phyloP scores from a whole-genome alignment of 2,888 invertebrate genomes.

The Diplolepis rosae region DNA sequence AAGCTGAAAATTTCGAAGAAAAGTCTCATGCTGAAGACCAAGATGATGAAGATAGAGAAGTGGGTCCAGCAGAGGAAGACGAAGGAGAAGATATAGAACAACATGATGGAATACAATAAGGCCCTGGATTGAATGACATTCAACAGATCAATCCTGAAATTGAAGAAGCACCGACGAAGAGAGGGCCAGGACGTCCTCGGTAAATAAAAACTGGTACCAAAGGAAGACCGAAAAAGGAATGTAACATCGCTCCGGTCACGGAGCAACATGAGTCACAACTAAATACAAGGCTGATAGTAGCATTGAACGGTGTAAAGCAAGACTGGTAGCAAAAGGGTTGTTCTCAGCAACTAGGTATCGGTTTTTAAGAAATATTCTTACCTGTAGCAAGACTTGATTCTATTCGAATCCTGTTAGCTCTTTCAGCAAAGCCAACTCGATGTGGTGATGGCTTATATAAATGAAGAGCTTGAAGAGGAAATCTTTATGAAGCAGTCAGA shows the following conservation, averaged over 20 bases:
- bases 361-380: conserved; percentile 49
- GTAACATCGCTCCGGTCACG: too few relatives aligned
- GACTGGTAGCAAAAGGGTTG: conserved; percentile 51
- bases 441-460: conserved; percentile 45
- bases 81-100: too few relatives aligned
- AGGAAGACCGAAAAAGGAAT: too few relatives aligned
- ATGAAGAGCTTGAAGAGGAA: conserved; percentile 45
- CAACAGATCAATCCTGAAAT: too few relatives aligned
- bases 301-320: conserved; percentile 46
- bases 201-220: too few relatives aligned
- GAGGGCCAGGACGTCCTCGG: too few relatives aligned
- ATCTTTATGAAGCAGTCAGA: conserved; percentile 48
- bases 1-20: neutral
- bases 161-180: too few relatives aligned
- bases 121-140: too few relatives aligned
- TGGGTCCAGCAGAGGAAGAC: neutral
- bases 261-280: neutral
- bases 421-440: conserved; percentile 48
- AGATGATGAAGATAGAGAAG: neutral
- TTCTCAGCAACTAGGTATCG: conserved; percentile 42
- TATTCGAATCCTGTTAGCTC: conserved; percentile 47
- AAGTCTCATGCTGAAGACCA: neutral
- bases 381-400: conserved; percentile 51
- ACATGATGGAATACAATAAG: too few relatives aligned
- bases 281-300: conserved; percentile 43